Evolutionary conservation across 2,113 vertebrate species (phyloP).

Genomic region (Acanthochromis polyacanthus): DNA sequence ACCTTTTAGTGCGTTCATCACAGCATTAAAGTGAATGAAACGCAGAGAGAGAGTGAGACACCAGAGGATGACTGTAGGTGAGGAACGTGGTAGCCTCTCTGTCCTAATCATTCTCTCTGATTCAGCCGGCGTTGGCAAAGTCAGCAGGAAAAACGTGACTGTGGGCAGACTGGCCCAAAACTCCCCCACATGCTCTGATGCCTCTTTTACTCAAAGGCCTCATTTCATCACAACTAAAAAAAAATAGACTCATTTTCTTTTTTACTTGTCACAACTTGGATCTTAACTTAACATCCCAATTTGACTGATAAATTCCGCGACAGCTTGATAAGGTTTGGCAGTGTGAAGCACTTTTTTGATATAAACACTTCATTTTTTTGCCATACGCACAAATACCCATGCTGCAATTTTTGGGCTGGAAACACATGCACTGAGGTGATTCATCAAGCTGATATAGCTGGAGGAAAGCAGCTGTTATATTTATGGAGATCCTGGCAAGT

Average conservation of each 20-base stretch:
- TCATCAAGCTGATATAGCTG: constrained; percentile 53
- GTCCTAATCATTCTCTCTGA: constrained; percentile 26
- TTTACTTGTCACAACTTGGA: neutral
- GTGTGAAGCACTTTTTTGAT: constrained; percentile 25
- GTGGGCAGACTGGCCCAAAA: constrained; percentile 10
- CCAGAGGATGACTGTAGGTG: constrained; percentile 23
- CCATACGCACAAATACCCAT: constrained; percentile 22
- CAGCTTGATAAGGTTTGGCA: constrained; percentile 32
- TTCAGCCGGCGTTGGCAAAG: constrained; percentile 24
- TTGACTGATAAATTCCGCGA: constrained; percentile 31
- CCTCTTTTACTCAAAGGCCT: constrained; percentile 32
- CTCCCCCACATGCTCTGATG: neutral
- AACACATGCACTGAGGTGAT: constrained; percentile 43
- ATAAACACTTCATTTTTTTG: constrained; percentile 23
- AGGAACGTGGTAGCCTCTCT: constrained; percentile 15
- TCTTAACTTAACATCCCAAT: neutral
- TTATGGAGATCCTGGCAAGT: constrained; percentile 9
- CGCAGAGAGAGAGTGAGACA: constrained; percentile 31
- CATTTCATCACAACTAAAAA: constrained; percentile 16
- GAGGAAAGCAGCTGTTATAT: constrained; percentile 38
- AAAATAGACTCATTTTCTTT: neutral
- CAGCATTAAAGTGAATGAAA: constrained; percentile 27
- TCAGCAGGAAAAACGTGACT: constrained; percentile 51
- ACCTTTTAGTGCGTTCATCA: constrained; percentile 2
- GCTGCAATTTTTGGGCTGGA: constrained; percentile 25